Evolutionary conservation across 2,113 vertebrate species (phyloP), one percentile per base, ranked within the genome.

Genomic region (Monarcha castaneiventris): DNA sequence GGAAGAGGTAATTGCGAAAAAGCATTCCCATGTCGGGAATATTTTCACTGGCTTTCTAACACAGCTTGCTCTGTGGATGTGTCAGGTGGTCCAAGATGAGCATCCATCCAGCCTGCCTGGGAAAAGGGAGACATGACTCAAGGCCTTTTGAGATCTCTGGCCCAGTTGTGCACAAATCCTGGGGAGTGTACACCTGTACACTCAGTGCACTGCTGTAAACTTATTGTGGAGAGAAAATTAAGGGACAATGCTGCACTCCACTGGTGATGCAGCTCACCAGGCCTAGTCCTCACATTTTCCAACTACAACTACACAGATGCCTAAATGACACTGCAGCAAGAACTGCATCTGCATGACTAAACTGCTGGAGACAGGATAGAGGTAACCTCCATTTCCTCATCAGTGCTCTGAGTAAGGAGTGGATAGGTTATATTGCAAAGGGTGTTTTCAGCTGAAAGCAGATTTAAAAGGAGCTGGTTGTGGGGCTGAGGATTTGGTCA

Each of bases 181-280:
- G 30, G 19, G 8, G 6, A 27, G 8, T 3, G 17, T 32, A 16
- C 0, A 0, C 7, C 27, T 5, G 8, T 20, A 35, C 13, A 4
- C 21, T 32, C 61, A 43, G 35, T 0, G 0, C 4, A 16, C 33
- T 41, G 29, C 88, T 58, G 26, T 46, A 46, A 62, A 33, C 15
- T 51, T 21, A 3, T 13, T 30, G 33, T 26, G 37, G 32, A 72
- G 62, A 58, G 14, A 37, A 6, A 11, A 15, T 17, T 43, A 15
- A 75, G 68, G 51, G 39, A 23, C 55, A 58, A 1, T 39, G 15
- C 27, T 15, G 4, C 0, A 1, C 10, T 59, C 17, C 30, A 59
- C 9, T 7, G 11, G 23, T 37, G 44, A 9, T 7, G 13, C 7
- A 55, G 39, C 39, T 75, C 49, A 49, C 13, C 15, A 18, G 15